These are phyloP conservation scores for Diplazon laetatorius DNA, from an alignment of 2,888 invertebrate genomes.

Conservation along the genomic window DNA sequence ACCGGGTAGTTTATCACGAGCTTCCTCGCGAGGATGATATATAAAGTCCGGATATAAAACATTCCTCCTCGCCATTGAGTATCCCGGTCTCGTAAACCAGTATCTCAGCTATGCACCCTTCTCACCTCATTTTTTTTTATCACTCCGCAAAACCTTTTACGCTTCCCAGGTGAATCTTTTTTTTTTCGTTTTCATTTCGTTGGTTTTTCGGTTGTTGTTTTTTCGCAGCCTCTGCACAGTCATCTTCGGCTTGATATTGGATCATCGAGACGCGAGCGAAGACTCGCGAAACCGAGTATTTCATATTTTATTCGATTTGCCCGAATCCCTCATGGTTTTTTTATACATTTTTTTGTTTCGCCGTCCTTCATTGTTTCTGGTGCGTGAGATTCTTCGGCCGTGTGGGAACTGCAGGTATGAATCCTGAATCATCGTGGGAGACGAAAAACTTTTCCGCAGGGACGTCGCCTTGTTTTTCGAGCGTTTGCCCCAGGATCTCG, in stretches of 20 bases:
- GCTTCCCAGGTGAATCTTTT: background rate
- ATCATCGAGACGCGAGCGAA: conserved; percentile 14
- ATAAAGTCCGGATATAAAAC: background rate
- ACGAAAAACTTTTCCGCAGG: background rate
- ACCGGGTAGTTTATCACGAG: background rate
- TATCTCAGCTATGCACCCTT: background rate
- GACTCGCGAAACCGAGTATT: conserved; percentile 14
- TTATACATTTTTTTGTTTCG: no score
- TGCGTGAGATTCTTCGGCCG: conserved; percentile 1
- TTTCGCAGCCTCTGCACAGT: background rate
- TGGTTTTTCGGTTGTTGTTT: no score
- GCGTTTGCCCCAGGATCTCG: conserved; percentile 3
- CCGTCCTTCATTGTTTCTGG: conserved; percentile 27
- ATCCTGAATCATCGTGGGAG: background rate
- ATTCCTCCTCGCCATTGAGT: conserved; percentile 13
- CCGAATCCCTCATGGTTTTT: conserved; percentile 24
- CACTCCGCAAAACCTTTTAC: conserved; percentile 14
- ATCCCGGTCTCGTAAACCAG: background rate
- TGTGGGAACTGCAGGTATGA: conserved; percentile 17
- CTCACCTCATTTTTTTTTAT: conserved; percentile 8
- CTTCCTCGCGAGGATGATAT: conserved; percentile 9
- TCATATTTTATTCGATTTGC: conserved; percentile 48
- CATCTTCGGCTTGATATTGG: background rate
- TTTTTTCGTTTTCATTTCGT: conserved; percentile 22
- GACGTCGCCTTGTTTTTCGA: background rate